A percentile compares a stretch with the other conserved stretches of the same genome.
Conservation (phyloP, 2,797 vertebrate species). For the Cynopterus sphinx region DNA sequence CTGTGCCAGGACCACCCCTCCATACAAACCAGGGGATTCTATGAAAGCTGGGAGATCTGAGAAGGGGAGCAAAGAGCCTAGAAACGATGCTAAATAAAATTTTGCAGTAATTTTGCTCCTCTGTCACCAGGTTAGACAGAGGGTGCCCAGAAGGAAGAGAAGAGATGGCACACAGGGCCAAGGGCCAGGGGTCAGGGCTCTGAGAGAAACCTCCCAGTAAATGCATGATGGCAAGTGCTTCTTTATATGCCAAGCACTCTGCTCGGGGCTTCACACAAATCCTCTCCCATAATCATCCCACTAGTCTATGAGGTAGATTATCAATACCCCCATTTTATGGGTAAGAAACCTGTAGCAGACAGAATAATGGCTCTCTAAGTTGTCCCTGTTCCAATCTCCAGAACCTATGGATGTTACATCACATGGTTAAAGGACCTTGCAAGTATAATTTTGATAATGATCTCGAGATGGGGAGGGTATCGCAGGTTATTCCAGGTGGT, state of each 20-base stretch:
- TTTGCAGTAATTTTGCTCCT: background rate
- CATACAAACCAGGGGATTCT: background rate
- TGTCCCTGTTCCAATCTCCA: background rate
- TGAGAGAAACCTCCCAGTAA: background rate
- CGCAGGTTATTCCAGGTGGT: too few relatives aligned
- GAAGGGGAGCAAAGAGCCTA: background rate
- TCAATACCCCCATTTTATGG: background rate
- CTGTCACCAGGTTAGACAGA: background rate
- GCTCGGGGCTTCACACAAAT: fast-evolving
- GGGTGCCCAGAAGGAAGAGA: background rate
- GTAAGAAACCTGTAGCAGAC: background rate
- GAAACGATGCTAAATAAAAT: background rate
- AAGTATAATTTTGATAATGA: background rate
- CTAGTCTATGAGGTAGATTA: background rate
- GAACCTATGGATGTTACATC: background rate
- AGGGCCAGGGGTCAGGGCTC: background rate
- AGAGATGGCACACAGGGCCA: too few relatives aligned
- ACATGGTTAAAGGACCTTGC: background rate
- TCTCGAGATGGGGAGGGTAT: background rate
- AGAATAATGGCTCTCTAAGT: too few relatives aligned
- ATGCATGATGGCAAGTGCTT: fast-evolving
- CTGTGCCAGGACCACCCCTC: background rate
- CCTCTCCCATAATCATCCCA: background rate
- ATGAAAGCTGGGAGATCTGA: background rate
- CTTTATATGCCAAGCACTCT: background rate